phyloP scores from a whole-genome alignment of 2,888 invertebrate genomes.

The Chloroclysta siterata region DNA sequence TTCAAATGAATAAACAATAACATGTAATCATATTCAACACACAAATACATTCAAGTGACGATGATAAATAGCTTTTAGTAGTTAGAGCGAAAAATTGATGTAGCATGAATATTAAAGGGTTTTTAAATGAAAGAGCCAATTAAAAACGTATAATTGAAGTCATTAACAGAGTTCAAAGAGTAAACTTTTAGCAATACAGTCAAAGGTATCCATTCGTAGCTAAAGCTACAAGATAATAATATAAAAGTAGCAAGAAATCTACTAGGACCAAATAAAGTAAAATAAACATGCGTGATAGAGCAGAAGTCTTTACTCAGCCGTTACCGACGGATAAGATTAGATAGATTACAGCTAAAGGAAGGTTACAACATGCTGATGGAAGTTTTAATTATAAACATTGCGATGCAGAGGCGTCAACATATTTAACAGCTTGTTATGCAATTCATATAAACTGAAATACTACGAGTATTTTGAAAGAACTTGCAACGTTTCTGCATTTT shows the following conservation, averaged over 20 bases:
- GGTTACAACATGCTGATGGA: conserved; percentile 35
- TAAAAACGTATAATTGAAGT: background rate
- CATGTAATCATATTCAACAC: conserved; percentile 6
- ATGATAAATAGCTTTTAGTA: conserved; percentile 26
- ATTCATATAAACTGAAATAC: conserved; percentile 9
- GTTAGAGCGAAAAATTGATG: conserved; percentile 2
- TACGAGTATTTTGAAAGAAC: conserved; percentile 3
- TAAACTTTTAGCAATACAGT: background rate
- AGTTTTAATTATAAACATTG: conserved; percentile 41
- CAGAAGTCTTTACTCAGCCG: conserved; percentile 5
- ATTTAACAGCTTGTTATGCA: conserved; percentile 31
- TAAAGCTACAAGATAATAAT: background rate
- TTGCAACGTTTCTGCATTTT: conserved; percentile 3
- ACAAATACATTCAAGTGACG: conserved; percentile 9
- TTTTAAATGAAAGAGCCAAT: background rate
- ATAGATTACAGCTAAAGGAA: conserved; percentile 29
- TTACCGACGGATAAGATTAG: conserved; percentile 15
- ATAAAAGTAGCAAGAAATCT: background rate
- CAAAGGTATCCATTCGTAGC: background rate
- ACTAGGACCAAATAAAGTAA: background rate
- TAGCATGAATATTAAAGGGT: background rate
- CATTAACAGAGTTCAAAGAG: background rate
- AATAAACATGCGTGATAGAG: background rate
- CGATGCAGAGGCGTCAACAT: conserved; percentile 28
- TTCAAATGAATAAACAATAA: conserved; percentile 28